These are phyloP conservation scores for Esox masquinongy DNA, from an alignment of 2,797 vertebrate species.

Conservation along the genomic window DNA sequence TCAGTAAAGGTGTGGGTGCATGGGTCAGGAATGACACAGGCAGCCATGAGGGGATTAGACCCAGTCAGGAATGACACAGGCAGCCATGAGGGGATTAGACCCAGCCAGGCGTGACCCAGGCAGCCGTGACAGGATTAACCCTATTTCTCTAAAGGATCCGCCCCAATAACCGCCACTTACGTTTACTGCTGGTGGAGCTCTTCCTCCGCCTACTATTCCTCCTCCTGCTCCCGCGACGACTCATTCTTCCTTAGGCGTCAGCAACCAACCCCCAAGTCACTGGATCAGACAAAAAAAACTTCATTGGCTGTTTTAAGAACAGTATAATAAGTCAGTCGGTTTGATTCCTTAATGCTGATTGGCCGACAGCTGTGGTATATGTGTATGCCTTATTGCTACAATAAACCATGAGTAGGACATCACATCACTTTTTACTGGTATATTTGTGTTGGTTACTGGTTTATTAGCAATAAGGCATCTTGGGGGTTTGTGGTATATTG, in stretches of 20 bases:
- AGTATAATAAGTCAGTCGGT: too few relatives aligned
- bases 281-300: slow-evolving; percentile 1
- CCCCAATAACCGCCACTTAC: slow-evolving; percentile 73
- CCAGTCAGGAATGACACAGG: not conserved
- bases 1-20: not conserved
- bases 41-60: not conserved
- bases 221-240: slow-evolving; percentile 82
- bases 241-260: slow-evolving; percentile 70
- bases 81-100: not conserved
- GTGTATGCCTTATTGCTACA: too few relatives aligned
- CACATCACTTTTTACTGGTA: too few relatives aligned
- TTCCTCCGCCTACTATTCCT: slow-evolving; percentile 81
- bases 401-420: too few relatives aligned
- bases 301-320: not conserved
- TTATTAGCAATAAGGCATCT: too few relatives aligned
- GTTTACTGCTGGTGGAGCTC: slow-evolving; percentile 80
- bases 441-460: too few relatives aligned
- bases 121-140: slow-evolving; percentile 54
- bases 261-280: slow-evolving; percentile 11
- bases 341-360: too few relatives aligned
- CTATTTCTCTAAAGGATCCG: slow-evolving; percentile 19
- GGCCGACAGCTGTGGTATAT: too few relatives aligned
- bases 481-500: too few relatives aligned
- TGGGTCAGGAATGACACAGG: not conserved
- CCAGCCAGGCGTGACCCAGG: not conserved